phyloP scores from a whole-genome alignment of 64 coral and sea anemone species.

The Pocillopora verrucosa region DNA sequence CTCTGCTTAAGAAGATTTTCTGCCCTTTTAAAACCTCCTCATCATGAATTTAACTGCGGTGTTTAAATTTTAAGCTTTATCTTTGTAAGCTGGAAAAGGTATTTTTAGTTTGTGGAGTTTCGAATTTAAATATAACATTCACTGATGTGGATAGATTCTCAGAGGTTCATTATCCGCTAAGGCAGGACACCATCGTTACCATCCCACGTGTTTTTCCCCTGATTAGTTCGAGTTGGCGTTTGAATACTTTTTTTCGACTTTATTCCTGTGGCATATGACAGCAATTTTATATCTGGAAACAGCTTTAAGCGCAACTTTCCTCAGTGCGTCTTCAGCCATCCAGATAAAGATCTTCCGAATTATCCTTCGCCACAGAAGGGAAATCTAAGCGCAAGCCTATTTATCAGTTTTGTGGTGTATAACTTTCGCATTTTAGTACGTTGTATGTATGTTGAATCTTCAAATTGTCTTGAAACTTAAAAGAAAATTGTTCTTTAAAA shows the following conservation, averaged over 20 bases:
- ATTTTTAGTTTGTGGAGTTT: background rate
- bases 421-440: no score
- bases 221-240: background rate
- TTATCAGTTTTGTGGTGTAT: no score
- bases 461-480: no score
- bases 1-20: no score
- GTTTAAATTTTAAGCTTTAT: background rate
- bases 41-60: no score
- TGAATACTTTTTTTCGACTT: background rate
- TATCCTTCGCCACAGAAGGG: background rate
- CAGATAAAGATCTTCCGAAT: background rate
- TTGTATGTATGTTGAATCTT: no score
- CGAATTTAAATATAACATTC: background rate
- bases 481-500: no score
- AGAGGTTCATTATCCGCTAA: background rate
- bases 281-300: background rate
- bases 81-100: background rate
- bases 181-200: background rate
- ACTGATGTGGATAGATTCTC: background rate
- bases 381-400: background rate
- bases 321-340: background rate
- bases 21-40: no score
- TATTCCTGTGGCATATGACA: background rate
- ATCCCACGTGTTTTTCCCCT: background rate
- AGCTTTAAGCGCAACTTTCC: background rate